Evolutionary conservation across 37 sponge, comb jelly and placozoan genomes (phyloP), one percentile per base, ranked within the genome.

Genomic region (Lycopodina hypogea): DNA sequence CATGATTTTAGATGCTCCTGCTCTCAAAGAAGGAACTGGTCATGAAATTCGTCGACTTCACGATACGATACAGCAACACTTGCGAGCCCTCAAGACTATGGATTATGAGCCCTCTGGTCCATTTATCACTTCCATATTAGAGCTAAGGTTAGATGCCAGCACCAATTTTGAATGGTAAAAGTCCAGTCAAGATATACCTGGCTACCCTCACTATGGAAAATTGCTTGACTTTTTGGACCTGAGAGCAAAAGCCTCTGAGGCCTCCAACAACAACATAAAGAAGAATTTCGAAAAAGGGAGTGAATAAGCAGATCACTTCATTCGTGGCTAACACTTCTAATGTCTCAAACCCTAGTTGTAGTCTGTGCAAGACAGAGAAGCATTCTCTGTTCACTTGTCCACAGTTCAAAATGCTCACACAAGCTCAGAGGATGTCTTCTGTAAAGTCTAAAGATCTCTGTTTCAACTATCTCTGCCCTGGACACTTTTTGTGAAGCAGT

Each of bases 131-230:
- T 23, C 28, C 26, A 14, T 65, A n/a, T n/a, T n/a, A n/a, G n/a
- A 59, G 45, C 48, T 45, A 45, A 53, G 48, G 67, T 33, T 78
- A 6, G 53, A 65, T 7, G 11, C 40, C 41, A 66, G 40, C 78
- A 78, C 78, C 34, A 63, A 32, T 48, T 78, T 78, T 65, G 78
- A 78, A 65, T 78, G 78, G 78, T 64, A 76, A 24, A 59, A 61
- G 58, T 36, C 28, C 26, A 78, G 67, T 36, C 76, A 76, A 35
- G 60, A 57, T 8, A 22, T 11, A 6, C 35, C 51, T 22, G 52
- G 36, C 4, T 23, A 30, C 28, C 78, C 78, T 28, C 67, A 78
- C 51, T 78, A 60, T 53, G 17, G 19, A 11, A 48, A 76, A 18
- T 59, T 76, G 42, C 48, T 82, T n/a, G 35, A 82, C 2, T 82